These are phyloP conservation scores for Parauchenoglanis ngamensis DNA, from an alignment of 2,797 vertebrate genomes.

Conservation along the genomic window DNA sequence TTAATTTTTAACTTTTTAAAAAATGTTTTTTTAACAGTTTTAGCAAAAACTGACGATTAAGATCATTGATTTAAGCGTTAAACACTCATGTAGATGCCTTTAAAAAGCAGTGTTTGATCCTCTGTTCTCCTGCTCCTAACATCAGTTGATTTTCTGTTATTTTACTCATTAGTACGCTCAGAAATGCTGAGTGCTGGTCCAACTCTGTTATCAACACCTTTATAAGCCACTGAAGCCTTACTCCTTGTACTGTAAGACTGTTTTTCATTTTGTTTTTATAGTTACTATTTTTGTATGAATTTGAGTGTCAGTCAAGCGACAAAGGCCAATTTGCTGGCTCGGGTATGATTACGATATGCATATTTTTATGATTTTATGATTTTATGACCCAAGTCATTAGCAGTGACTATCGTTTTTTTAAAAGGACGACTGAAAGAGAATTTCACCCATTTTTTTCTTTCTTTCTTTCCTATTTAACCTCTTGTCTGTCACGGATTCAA, in stretches of 20 bases:
- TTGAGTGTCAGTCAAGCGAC: conserved; percentile 41
- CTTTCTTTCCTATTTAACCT: neutral
- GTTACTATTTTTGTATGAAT: conserved; percentile 19
- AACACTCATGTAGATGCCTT: neutral
- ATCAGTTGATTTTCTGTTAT: too few relatives aligned
- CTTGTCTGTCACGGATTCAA: neutral
- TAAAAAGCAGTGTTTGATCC: neutral
- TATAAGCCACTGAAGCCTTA: conserved; percentile 15
- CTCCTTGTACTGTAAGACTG: conserved; percentile 46
- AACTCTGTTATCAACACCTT: neutral
- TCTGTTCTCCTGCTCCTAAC: neutral
- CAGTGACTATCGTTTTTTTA: conserved; percentile 28
- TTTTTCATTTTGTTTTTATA: neutral
- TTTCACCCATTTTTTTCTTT: neutral
- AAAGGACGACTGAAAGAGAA: conserved; percentile 30
- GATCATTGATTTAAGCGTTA: neutral
- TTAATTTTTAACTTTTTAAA: too few relatives aligned
- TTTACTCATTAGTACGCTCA: neutral
- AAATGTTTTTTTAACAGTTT: neutral
- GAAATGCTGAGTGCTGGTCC: conserved; percentile 7
- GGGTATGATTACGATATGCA: conserved; percentile 20
- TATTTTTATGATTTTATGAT: conserved; percentile 33
- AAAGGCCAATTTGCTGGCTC: conserved; percentile 49
- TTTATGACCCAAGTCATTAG: conserved; percentile 46
- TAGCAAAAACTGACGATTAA: neutral